Evolutionary conservation across 2,797 vertebrate species (phyloP), one percentile per base, ranked within the genome.

Genomic region (Coilia nasus): DNA sequence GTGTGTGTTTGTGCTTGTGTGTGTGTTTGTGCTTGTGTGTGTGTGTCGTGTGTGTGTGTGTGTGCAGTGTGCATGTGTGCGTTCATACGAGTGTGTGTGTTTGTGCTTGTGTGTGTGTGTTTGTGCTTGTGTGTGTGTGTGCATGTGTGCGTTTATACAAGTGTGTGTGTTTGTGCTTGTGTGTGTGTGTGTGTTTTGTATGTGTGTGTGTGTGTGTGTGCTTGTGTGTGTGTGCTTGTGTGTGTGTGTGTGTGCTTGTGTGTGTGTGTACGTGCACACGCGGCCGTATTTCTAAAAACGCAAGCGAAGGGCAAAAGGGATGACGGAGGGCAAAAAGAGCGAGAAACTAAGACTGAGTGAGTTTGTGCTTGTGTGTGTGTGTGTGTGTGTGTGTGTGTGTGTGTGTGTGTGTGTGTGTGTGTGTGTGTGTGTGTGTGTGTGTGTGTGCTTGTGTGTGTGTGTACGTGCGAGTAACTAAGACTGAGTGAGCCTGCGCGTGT

Each of bases 191-290:
- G n/a, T n/a, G n/a, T n/a, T n/a, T n/a, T n/a, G n/a, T n/a, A n/a
- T 23, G 28, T 84, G 81, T 83, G 83, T 91, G 92, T 92, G 92
- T 90, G 91, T 91, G 82, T 87, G 87, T 50, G 50, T 82, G 87
- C 44, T 80, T 78, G 71, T 87, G 64, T 88, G 67, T 83, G 71
- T 82, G 83, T 57, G 80, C n/a, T n/a, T 83, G 80, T 23, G 28
- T 84, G 81, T 83, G 83, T 91, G 92, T 92, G 92, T 90, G 91
- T 91, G 82, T 87, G 87, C n/a, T n/a, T 60, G 83, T 91, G 84
- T 50, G 85, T 85, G 19, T 47, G 59, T 54, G 9, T 9, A 1
- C 50, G 3, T 54, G 50, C 50, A 54, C 7, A 54, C 9, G 50
- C 50, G 14, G 2, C 7, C 50, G 9, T 54, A 54, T 9, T 54